phyloP scores from a whole-genome alignment of 2,113 vertebrate species.

The Engraulis encrasicolus region DNA sequence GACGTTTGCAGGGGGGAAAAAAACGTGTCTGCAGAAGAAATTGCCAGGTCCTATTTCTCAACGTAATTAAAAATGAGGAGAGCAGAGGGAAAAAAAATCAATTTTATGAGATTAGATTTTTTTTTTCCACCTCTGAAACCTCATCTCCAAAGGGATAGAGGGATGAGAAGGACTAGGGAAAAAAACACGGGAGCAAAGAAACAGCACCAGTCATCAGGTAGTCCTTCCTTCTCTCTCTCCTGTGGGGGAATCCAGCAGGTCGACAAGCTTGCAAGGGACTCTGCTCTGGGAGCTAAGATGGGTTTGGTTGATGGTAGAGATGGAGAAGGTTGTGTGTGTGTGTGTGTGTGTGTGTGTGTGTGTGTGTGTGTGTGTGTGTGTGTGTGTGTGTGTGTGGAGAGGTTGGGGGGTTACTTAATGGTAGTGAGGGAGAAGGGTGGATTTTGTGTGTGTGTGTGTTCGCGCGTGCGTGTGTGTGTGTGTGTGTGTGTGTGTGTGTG shows the following conservation, averaged over 20 bases:
- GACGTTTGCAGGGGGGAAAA: neutral
- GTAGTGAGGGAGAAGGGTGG: neutral
- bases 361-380: too few relatives aligned
- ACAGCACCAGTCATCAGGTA: neutral
- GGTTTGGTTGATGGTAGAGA: too few relatives aligned
- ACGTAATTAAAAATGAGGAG: slow-evolving; percentile 18
- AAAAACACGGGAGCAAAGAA: neutral
- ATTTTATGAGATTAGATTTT: neutral
- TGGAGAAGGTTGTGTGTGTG: too few relatives aligned
- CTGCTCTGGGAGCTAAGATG: too few relatives aligned
- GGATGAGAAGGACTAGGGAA: neutral
- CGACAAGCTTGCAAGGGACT: neutral
- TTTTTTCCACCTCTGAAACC: neutral
- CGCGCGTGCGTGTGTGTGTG: too few relatives aligned
- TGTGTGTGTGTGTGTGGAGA: too few relatives aligned
- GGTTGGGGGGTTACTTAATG: too few relatives aligned
- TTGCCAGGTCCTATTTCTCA: slow-evolving; percentile 8
- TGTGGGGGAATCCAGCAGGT: neutral
- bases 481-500: too few relatives aligned
- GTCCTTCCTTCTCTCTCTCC: neutral
- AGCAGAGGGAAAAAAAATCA: neutral
- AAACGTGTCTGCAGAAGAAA: neutral
- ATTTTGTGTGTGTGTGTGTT: too few relatives aligned
- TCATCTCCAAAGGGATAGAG: neutral
- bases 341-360: too few relatives aligned